Evolutionary conservation across 2,888 invertebrate genomes (phyloP).

Genomic region (Beris morrisii): DNA sequence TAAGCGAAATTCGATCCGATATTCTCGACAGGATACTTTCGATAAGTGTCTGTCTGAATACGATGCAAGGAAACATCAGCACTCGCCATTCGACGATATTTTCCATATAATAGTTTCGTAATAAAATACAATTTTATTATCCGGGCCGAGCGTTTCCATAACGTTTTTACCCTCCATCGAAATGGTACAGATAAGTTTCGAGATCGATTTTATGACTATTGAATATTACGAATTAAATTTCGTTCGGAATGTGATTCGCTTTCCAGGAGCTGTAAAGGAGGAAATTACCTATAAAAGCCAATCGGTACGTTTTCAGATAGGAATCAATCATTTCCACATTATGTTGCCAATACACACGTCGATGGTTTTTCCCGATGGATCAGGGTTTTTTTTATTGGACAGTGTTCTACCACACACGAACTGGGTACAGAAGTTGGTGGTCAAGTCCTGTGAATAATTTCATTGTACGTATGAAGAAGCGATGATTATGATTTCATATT

Average conservation of each 20-base stretch:
- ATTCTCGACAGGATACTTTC: no score
- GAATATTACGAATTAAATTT: background rate
- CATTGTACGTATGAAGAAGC: background rate
- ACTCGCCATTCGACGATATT: conserved; percentile 1
- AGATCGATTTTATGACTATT: conserved; percentile 1
- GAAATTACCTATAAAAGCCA: conserved; percentile 21
- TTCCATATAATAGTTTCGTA: conserved; percentile 15
- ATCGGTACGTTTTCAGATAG: conserved; percentile 5
- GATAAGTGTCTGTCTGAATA: no score
- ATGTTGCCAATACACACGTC: background rate
- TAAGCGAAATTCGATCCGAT: background rate
- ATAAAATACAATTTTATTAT: conserved; percentile 26
- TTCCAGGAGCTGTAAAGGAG: conserved; percentile 10
- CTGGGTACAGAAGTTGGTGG: background rate
- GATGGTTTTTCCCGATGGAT: conserved; percentile 17
- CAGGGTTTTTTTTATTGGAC: background rate
- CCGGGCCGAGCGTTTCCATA: background rate
- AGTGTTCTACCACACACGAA: no score
- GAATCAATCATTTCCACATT: conserved; percentile 21
- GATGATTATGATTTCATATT: conserved; percentile 13
- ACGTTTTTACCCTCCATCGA: no score
- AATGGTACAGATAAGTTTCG: no score
- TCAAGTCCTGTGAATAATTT: conserved; percentile 17
- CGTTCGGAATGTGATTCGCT: background rate
- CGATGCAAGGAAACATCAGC: no score